These are phyloP conservation scores for Limanda limanda DNA, from an alignment of 2,113 vertebrate genomes.

Conservation along the genomic window DNA sequence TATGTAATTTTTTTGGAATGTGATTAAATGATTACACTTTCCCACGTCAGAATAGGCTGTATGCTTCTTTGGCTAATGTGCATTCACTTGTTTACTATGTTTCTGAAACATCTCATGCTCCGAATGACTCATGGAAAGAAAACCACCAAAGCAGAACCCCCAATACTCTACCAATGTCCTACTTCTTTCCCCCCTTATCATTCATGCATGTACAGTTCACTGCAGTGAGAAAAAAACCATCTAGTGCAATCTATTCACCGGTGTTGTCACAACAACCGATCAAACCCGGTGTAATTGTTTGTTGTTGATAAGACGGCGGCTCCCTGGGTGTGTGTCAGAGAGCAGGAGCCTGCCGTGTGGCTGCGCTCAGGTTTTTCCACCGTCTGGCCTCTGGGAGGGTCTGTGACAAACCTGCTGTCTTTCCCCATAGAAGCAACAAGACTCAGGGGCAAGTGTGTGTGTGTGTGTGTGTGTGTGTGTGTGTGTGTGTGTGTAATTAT, in stretches of 20 bases:
- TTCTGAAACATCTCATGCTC: constrained; percentile 33
- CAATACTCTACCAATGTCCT: constrained; percentile 52
- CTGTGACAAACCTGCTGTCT: constrained; percentile 28
- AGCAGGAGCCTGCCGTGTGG: constrained; percentile 22
- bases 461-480: constrained; percentile 28
- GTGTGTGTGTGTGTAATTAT: constrained; percentile 43
- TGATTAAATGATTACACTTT: background rate
- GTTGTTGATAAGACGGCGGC: constrained; percentile 44
- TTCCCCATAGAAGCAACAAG: constrained; percentile 28
- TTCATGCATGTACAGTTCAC: constrained; percentile 39
- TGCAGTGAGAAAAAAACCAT: constrained; percentile 11
- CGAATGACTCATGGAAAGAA: constrained; percentile 66
- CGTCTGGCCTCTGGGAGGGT: constrained; percentile 62
- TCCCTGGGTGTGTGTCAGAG: constrained; percentile 21
- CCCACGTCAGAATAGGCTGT: background rate
- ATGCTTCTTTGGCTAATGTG: background rate
- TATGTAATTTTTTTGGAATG: background rate
- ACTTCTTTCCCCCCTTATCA: constrained; percentile 24
- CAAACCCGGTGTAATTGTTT: constrained; percentile 8
- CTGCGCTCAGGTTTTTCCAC: constrained; percentile 67
- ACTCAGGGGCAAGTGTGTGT: constrained; percentile 27
- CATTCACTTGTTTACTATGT: constrained; percentile 19
- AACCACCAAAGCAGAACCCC: constrained; percentile 56
- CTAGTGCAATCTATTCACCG: too few species aligned
- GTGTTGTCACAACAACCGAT: background rate